A percentile compares a stretch with the other conserved stretches of the same genome.
These are phyloP conservation scores for Fopius arisanus DNA, from an alignment of 1,140 invertebrate species.

Conservation along the genomic window DNA sequence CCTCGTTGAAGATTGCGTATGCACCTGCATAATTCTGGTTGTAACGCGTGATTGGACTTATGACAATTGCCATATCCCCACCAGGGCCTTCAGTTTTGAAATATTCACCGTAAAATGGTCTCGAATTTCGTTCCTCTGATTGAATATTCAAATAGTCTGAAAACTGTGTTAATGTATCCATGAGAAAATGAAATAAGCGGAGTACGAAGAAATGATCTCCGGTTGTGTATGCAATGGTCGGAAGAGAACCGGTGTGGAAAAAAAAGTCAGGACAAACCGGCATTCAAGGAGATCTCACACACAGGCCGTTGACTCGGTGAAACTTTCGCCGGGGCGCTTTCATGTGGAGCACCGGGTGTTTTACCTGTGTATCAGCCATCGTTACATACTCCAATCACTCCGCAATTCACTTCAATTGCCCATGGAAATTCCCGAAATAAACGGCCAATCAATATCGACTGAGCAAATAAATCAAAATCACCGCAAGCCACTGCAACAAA, in stretches of 20 bases:
- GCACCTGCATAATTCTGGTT: background rate
- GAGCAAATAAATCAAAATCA: no score
- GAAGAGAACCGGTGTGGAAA: constrained; percentile 5
- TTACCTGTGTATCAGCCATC: background rate
- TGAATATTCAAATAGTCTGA: background rate
- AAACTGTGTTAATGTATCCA: background rate
- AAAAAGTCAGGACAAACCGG: constrained; percentile 7
- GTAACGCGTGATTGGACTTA: no score
- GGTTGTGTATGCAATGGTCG: background rate
- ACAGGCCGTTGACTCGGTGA: constrained; percentile 49
- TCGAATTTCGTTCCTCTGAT: background rate
- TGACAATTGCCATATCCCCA: no score
- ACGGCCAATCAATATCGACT: no score
- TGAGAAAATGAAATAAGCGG: background rate
- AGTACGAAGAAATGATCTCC: background rate
- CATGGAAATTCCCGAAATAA: no score
- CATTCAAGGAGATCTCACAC: constrained; percentile 11
- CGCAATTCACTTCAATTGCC: background rate
- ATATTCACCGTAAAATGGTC: no score
- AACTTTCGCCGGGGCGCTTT: constrained; percentile 50
- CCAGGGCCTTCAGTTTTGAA: no score
- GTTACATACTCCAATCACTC: background rate
- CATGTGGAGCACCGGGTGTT: constrained; percentile 44
- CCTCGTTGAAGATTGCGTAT: background rate
- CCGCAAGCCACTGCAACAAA: no score